Evolutionary conservation across 2,888 invertebrate species (phyloP).

Genomic region (Tetragonula carbonaria): DNA sequence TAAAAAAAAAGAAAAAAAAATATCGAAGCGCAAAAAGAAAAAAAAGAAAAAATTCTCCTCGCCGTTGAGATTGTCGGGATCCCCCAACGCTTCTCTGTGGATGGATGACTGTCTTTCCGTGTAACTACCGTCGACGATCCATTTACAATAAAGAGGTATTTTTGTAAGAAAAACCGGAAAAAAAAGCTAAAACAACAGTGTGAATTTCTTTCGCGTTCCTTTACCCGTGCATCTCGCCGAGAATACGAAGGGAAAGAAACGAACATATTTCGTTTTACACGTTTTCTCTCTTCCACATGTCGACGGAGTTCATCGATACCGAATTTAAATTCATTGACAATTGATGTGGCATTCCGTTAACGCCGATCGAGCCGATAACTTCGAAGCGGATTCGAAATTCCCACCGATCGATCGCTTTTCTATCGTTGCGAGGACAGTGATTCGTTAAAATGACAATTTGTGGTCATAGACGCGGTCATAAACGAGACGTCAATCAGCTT

Average conservation of each 20-base stretch:
- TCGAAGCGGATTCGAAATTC: neutral
- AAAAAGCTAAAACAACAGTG: neutral
- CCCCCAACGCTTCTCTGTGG: conserved; percentile 58
- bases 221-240: neutral
- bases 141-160: conserved; percentile 74
- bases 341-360: neutral
- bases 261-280: neutral
- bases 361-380: neutral
- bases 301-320: neutral
- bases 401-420: neutral
- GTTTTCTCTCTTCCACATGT: neutral
- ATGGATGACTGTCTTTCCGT: conserved; percentile 66
- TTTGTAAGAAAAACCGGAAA: conserved; percentile 63
- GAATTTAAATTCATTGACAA: neutral
- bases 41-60: conserved; percentile 57
- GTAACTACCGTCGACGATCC: conserved; percentile 68
- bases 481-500: conserved; percentile 55
- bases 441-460: conserved; percentile 38
- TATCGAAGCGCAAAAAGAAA: conserved; percentile 40
- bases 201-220: neutral
- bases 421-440: neutral
- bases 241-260: neutral
- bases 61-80: conserved; percentile 66
- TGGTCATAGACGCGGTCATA: conserved; percentile 23
- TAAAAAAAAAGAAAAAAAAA: conserved; percentile 30